These are phyloP conservation scores for Brienomyrus brachyistius DNA, from an alignment of 2,113 vertebrate genomes.

Conservation along the genomic window DNA sequence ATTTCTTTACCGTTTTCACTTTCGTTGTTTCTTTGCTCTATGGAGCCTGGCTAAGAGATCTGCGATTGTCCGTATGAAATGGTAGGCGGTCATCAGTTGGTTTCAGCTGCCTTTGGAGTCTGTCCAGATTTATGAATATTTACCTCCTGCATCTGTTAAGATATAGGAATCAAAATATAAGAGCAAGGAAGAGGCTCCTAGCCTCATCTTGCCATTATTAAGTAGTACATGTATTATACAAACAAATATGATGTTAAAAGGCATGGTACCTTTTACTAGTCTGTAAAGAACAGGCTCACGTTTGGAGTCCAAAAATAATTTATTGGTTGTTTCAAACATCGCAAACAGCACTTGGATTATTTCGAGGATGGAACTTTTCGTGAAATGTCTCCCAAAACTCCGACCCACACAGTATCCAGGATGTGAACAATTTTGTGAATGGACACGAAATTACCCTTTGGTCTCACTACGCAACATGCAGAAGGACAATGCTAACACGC, in stretches of 20 bases:
- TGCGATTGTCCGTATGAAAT: not conserved
- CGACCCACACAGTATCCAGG: not conserved
- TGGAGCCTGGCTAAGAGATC: not conserved
- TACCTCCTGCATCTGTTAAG: not conserved
- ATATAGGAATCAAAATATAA: not conserved
- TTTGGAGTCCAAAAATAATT: not conserved
- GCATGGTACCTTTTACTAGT: not conserved
- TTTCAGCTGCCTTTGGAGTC: not conserved
- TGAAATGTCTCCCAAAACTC: not conserved
- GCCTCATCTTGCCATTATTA: not conserved
- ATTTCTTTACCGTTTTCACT: not conserved
- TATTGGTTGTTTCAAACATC: not conserved
- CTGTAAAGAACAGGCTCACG: not conserved
- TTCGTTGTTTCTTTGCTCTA: not conserved
- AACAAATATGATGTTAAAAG: not conserved
- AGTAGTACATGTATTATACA: not conserved
- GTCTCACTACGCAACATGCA: not conserved
- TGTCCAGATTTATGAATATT: not conserved
- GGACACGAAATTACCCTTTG: not conserved
- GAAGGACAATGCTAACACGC: not conserved
- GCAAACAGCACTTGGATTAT: not conserved
- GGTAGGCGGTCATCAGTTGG: not conserved
- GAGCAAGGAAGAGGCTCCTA: not conserved
- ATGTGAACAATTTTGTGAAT: not conserved
- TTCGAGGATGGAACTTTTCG: not conserved